Base-by-base conservation (phyloP, 2,797 vertebrate species). In the Pelodytes ibericus region DNA sequence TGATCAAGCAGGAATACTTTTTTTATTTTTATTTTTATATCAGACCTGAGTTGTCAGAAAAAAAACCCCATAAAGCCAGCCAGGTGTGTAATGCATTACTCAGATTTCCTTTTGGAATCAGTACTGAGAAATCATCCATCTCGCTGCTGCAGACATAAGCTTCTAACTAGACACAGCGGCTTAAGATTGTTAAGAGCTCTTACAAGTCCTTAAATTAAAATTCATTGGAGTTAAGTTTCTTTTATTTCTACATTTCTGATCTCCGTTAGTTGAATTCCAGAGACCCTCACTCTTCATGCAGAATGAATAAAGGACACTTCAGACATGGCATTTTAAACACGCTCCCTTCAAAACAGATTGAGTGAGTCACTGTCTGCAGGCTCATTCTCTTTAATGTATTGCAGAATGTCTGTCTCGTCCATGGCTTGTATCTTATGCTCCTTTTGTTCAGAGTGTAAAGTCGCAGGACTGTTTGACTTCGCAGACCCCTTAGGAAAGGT, bases 341-440 rank as follows among this genome's bases (percentile, higher is more conserved):
- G 0, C 10, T 18, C 9, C 3, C 4, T 39, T 94, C 87, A 94
- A 81, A 95, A 95, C 49, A 95, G 91, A 72, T 89, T 93, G 66
- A 88, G 70, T 39, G 92, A 77, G 30, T 91, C 74, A 64, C 60
- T 82, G 76, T 36, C 27, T 6, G 84, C 58, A 0, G 84, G 60
- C 59, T 93, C 90, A 0, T 95, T 94, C 83, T 94, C 93, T 81
- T 83, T 87, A 83, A 95, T 95, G 59, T 95, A 95, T 62, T 87
- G 86, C 16, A 95, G 84, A 83, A 94, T 94, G 76, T 94, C 94
- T 69, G 89, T 83, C 82, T 93, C 90, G 2, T 87, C 89, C 93
- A 94, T 94, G 2, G 78, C 73, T 80, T 93, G 89, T 62, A 88
- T 82, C 53, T 69, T 89, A 41, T 30, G 74, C 57, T 88, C 86